A percentile compares a stretch with the other conserved stretches of the same genome.
Conservation (phyloP, 92 coral and sea anemone species). For the Desmophyllum pertusum region DNA sequence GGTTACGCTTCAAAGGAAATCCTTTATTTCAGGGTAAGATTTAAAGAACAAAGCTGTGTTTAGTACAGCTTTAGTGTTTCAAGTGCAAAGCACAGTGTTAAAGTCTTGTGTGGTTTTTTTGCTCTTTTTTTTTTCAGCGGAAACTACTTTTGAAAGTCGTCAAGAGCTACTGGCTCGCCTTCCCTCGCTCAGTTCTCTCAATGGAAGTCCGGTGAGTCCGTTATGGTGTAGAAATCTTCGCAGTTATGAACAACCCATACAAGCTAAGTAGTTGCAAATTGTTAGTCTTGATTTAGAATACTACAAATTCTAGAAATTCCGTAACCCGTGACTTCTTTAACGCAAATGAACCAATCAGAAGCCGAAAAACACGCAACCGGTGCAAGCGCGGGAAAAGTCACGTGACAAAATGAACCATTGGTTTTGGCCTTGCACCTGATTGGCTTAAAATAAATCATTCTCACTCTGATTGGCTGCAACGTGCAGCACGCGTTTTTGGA, state of each 20-base stretch:
- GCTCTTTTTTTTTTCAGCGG: conserved; percentile 49
- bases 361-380: neutral
- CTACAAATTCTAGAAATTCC: neutral
- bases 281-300: neutral
- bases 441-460: neutral
- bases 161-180: conserved; percentile 88
- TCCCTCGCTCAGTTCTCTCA: conserved; percentile 67
- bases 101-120: neutral
- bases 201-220: conserved; percentile 75
- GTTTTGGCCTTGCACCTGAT: neutral
- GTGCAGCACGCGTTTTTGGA: neutral
- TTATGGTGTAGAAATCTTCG: neutral
- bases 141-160: conserved; percentile 76
- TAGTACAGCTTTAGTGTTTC: neutral
- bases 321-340: too few species aligned
- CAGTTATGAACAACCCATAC: neutral
- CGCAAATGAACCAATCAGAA: too few species aligned
- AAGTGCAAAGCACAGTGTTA: neutral
- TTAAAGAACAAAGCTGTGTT: neutral
- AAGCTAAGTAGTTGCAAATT: neutral
- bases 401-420: neutral
- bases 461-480: neutral
- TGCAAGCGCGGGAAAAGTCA: neutral
- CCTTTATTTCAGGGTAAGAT: conserved; percentile 79
- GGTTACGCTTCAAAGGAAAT: conserved; percentile 65